Evolutionary conservation across 2,113 vertebrate genomes (phyloP), one percentile per base, ranked within the genome.

Genomic region (Pituophis catenifer): DNA sequence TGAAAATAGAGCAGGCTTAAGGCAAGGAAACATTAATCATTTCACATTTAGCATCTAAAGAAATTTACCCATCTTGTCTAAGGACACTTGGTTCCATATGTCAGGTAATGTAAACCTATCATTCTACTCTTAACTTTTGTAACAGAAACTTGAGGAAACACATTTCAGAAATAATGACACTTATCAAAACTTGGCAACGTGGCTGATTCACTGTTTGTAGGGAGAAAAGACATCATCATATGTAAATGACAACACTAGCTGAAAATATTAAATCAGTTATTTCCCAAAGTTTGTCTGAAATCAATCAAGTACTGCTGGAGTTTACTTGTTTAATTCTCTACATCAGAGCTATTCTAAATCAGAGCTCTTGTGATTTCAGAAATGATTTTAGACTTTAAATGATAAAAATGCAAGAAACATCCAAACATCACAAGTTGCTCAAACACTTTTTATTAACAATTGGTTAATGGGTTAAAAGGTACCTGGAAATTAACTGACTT

Each of bases 81-180:
- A 89, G 95, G 38, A 23, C 87, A 91, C 94, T 10, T 54, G 1
- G 94, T 93, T 86, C 90, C 33, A 88, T 91, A 38, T 90, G 70
- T 21, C 3, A 59, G 11, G 1, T 86, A 94, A 90, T 96, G 54
- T 86, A 94, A 89, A 58, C 1, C 0, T 59, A 81, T 91, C 89
- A 97, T 93, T 10, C 0, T 87, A 6, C n/a, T 94, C 93, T 92
- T 95, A 53, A 21, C 57, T 94, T 91, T 93, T 93, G 52, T 6
- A 91, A 3, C 88, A 88, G 91, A 93, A 65, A 44, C 87, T 93
- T 89, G 59, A 95, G 94, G 91, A 94, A 96, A 96, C 88, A 90
- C 59, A 21, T 13, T 48, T 96, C 94, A 90, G 55, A 96, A 95
- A 95, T 65, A 93, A 93, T 88, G 89, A 26, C 89, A 3, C 1